Evolutionary conservation across 2,888 invertebrate species (phyloP).

Genomic region (Eurois occulta): DNA sequence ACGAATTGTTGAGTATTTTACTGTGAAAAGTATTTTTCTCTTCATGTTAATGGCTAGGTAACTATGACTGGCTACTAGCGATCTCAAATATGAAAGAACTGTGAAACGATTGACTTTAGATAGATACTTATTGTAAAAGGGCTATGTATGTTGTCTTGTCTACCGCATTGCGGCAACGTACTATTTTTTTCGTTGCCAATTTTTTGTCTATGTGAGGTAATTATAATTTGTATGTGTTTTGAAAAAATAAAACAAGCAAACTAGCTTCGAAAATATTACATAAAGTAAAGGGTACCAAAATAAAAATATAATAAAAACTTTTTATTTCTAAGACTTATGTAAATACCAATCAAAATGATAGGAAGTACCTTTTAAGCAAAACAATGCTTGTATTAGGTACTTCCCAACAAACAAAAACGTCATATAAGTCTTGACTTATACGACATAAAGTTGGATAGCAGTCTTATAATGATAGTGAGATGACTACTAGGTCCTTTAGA

Average conservation of each 20-base stretch:
- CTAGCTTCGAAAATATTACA: not conserved
- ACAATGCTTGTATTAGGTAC: no score
- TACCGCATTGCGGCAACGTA: conserved; percentile 47
- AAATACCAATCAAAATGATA: no score
- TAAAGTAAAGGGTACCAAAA: not conserved
- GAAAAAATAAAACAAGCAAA: not conserved
- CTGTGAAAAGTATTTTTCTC: not conserved
- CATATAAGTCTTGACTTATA: no score
- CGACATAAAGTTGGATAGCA: no score
- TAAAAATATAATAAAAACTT: no score
- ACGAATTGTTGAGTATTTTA: not conserved
- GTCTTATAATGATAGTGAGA: no score
- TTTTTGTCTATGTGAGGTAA: not conserved
- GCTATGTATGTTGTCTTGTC: conserved; percentile 31
- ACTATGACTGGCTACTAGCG: not conserved
- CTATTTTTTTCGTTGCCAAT: conserved; percentile 16
- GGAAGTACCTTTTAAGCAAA: no score
- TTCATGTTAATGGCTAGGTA: not conserved
- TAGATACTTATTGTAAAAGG: conserved; percentile 15
- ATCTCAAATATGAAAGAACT: conserved; percentile 19
- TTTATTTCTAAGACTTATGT: no score
- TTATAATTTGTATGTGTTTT: conserved; percentile 3
- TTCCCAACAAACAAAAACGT: no score
- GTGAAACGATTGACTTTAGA: conserved; percentile 10
- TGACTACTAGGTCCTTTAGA: no score